Percentiles rank a stretch among this genome's conserved stretches.
phyloP scores from a whole-genome alignment of 2,888 invertebrate genomes.

The Dryocosmus kuriphilus region DNA sequence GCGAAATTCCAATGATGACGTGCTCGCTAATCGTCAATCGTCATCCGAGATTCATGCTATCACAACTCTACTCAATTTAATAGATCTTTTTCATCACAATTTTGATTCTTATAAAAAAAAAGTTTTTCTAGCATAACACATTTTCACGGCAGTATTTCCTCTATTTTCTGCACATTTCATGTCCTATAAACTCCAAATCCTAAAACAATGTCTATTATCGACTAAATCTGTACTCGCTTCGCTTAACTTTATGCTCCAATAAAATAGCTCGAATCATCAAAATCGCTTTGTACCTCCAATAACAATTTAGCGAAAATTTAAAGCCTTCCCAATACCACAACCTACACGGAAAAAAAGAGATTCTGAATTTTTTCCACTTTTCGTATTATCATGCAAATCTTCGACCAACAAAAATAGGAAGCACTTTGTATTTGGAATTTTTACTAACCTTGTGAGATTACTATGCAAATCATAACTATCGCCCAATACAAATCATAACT shows the following conservation, averaged over 20 bases:
- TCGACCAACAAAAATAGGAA: too few species aligned
- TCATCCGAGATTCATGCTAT: neutral
- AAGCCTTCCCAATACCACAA: neutral
- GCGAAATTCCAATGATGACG: constrained; percentile 6
- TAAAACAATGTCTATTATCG: too few species aligned
- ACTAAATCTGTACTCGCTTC: neutral
- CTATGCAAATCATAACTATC: too few species aligned
- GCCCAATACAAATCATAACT: too few species aligned
- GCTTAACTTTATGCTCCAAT: constrained; percentile 15
- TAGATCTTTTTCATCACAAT: neutral
- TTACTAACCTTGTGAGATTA: too few species aligned
- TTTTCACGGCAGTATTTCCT: too few species aligned
- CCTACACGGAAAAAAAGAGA: too few species aligned
- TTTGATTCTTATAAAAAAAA: neutral
- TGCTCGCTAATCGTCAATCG: neutral
- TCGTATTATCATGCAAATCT: too few species aligned
- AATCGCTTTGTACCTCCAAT: neutral
- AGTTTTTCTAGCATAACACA: too few species aligned
- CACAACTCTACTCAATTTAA: too few species aligned
- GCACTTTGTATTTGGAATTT: too few species aligned
- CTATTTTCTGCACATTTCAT: neutral
- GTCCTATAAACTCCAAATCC: neutral
- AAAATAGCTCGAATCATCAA: neutral
- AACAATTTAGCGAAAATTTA: neutral
- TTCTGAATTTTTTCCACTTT: too few species aligned